Conservation (phyloP, 2,888 invertebrate genomes). For the Ischnus inquisitorius region DNA sequence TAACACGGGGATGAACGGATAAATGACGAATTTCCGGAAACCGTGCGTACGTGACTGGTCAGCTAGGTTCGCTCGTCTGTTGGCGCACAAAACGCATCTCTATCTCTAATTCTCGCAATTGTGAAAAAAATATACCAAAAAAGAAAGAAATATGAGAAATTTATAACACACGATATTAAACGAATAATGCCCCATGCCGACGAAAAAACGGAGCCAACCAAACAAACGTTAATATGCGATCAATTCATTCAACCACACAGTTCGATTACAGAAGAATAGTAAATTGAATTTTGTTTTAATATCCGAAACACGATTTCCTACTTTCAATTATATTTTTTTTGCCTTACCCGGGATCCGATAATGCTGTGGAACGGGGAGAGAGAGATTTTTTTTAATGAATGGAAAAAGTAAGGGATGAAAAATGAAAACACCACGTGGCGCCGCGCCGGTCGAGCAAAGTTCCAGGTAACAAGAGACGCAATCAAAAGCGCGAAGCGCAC, state of each 20-base stretch:
- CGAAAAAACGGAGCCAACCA: background rate
- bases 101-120: slow-evolving; percentile 38
- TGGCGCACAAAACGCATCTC: slow-evolving; percentile 63
- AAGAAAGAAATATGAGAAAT: slow-evolving; percentile 17
- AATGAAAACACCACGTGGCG: slow-evolving; percentile 9
- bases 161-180: background rate
- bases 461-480: slow-evolving; percentile 69
- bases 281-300: slow-evolving; percentile 8
- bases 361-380: background rate
- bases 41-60: slow-evolving; percentile 77
- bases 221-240: background rate
- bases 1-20: slow-evolving; percentile 72
- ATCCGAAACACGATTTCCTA: background rate
- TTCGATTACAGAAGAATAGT: background rate
- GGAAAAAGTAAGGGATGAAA: background rate
- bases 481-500: slow-evolving; percentile 53
- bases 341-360: background rate
- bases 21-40: slow-evolving; percentile 81
- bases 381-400: background rate
- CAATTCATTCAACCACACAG: background rate
- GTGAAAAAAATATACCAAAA: background rate
- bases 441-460: background rate
- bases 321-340: background rate
- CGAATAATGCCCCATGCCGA: background rate
- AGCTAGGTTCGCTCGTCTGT: slow-evolving; percentile 60